Evolutionary conservation across 1,140 invertebrate species (phyloP).

Genomic region (Rhagoletis pomonella): DNA sequence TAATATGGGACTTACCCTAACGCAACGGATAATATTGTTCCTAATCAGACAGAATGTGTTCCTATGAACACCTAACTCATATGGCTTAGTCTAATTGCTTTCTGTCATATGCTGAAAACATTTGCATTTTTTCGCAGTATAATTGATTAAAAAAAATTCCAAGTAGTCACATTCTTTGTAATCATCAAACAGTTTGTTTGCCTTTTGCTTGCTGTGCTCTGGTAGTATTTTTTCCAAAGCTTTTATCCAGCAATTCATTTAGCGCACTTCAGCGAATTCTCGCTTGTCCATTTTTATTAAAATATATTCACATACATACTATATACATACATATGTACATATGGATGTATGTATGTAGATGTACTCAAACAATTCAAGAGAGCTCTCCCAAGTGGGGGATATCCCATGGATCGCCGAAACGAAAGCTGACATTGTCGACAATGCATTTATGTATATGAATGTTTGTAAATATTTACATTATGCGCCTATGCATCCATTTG

Average conservation of each 20-base stretch:
- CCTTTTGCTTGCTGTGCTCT: neutral
- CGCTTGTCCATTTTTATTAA: neutral
- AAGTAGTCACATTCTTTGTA: neutral
- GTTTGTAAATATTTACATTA: too few species aligned
- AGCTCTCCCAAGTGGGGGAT: conserved; percentile 25
- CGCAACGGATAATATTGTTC: too few species aligned
- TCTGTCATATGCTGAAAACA: too few species aligned
- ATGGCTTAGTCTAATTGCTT: too few species aligned
- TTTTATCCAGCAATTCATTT: conserved; percentile 12
- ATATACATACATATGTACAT: too few species aligned
- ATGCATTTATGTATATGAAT: too few species aligned
- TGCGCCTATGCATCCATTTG: too few species aligned
- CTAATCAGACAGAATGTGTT: too few species aligned
- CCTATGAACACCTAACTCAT: too few species aligned
- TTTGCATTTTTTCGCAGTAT: too few species aligned
- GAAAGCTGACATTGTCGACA: neutral
- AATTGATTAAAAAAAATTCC: neutral
- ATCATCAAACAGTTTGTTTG: neutral
- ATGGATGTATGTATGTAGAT: neutral
- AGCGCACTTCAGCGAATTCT: conserved; percentile 1
- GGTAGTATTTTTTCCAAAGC: neutral
- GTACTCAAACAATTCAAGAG: neutral
- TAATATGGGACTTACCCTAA: too few species aligned
- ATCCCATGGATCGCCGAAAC: neutral
- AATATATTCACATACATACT: too few species aligned